These are phyloP conservation scores for Dolichopus griseipennis DNA, from an alignment of 2,888 invertebrate species.

Conservation along the genomic window DNA sequence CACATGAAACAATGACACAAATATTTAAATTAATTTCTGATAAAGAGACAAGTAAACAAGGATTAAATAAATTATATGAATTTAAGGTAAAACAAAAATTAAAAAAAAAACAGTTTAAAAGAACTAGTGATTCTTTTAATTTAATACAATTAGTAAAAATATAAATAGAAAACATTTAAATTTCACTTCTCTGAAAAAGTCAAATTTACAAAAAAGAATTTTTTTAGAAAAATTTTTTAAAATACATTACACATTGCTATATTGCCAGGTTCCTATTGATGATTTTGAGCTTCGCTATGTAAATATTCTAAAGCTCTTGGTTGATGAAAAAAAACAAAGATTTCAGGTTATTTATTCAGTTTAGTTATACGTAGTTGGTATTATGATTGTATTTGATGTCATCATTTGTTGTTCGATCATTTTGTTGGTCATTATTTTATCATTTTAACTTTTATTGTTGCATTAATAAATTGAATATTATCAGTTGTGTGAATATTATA, in stretches of 20 bases:
- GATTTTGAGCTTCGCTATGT: conserved; percentile 19
- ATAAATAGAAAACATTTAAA: no score
- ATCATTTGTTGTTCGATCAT: neutral
- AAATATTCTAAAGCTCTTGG: conserved; percentile 20
- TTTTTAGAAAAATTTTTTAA: neutral
- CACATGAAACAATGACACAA: conserved; percentile 78
- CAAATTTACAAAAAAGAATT: neutral
- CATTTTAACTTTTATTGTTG: no score
- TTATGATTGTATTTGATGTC: neutral
- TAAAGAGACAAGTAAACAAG: conserved; percentile 76
- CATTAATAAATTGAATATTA: no score
- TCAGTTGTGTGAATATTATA: neutral
- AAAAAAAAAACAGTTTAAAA: no score
- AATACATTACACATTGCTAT: conserved; percentile 11
- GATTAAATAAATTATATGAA: conserved; percentile 49
- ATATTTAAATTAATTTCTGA: conserved; percentile 87
- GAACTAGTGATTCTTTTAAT: no score
- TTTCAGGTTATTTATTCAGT: conserved; percentile 16
- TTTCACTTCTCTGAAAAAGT: no score
- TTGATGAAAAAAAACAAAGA: conserved; percentile 18
- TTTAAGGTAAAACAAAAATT: conserved; percentile 34
- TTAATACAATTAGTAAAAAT: no score
- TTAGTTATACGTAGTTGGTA: neutral
- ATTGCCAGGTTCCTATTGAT: conserved; percentile 17
- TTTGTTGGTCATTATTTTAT: no score